These are phyloP conservation scores for Tamias sibiricus DNA, from an alignment of 2,113 vertebrate species.

Conservation along the genomic window DNA sequence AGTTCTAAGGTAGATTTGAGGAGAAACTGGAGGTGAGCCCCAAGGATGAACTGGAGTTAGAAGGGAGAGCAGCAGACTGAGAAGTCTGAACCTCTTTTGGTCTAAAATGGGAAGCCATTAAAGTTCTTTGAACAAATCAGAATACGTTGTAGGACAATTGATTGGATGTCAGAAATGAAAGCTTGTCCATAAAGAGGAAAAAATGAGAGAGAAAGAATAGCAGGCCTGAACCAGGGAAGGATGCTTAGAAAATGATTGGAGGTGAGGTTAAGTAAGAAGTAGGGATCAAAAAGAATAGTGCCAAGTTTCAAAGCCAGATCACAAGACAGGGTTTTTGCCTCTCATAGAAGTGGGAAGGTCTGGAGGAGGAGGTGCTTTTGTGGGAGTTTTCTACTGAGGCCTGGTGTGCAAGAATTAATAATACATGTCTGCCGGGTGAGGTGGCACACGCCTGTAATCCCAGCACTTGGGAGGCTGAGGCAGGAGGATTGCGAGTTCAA, in stretches of 20 bases:
- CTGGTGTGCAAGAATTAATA: background rate
- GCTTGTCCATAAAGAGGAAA: background rate
- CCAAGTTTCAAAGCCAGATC: background rate
- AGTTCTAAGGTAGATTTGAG: background rate
- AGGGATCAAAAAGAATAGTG: background rate
- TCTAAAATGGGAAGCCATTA: constrained; percentile 57
- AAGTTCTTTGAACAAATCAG: constrained; percentile 59
- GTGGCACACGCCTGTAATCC: no score
- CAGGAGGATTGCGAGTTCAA: no score
- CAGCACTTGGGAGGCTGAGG: no score
- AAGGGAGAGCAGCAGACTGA: background rate
- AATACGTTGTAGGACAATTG: constrained; percentile 21
- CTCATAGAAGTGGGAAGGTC: background rate
- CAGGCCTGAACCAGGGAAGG: background rate
- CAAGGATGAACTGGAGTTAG: background rate
- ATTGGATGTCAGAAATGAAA: constrained; percentile 54
- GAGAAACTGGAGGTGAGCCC: background rate
- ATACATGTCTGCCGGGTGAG: background rate
- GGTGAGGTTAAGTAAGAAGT: background rate
- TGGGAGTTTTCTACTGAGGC: background rate
- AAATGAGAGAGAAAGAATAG: background rate
- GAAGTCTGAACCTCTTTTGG: constrained; percentile 14
- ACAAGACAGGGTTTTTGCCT: background rate
- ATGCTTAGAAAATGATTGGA: background rate
- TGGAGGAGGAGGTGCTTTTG: background rate